Base-by-base conservation (phyloP, 1,140 invertebrate species). In the Temnothorax nylanderi region DNA sequence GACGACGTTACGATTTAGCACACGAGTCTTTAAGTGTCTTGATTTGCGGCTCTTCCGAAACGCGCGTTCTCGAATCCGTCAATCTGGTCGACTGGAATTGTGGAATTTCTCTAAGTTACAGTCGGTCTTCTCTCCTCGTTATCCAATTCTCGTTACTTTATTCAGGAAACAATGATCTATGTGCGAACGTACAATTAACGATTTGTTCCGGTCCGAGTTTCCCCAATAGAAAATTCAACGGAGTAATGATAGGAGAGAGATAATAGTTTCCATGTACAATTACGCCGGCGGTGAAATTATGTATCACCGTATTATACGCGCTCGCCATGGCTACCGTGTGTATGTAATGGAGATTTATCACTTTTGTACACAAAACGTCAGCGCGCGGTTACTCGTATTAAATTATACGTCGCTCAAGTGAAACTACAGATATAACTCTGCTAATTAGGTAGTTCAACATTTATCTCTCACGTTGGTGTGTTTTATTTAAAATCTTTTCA, bases 311-410 rank as follows among this genome's bases (percentile, higher is more conserved):
- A 77, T 65, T 34, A 65, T 37, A 34, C 16, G 18, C 41, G 26
- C 26, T 64, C 26, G 13, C 47, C 7, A 7, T n/a, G 71, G 32
- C 26, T 78, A 51, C 18, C 13, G 32, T 26, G 32, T 44, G 47
- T 62, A 11, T 3, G 62, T 81, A 71, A 71, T 69, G 56, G 47
- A 81, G 62, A 81, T 71, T 34, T 78, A 71, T 56, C 37, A 37
- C 58, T 34, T 49, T 78, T 47, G n/a, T 69, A 64, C 44, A 26
- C 32, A 49, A 78, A 78, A 49, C 44, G 18, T 21, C 26, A 51
- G 6, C 60, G 26, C 26, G 26, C 26, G 7, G 44, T 47, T 47
- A 34, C 44, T 34, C 11, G 41, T 34, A 34, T 65, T 51, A 34
- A 51, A 65, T 78, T 65, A 44, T 47, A 64, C 26, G 32, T 26